Conservation (phyloP, 1,140 invertebrate species). For the Leptoteleia sp. region DNA sequence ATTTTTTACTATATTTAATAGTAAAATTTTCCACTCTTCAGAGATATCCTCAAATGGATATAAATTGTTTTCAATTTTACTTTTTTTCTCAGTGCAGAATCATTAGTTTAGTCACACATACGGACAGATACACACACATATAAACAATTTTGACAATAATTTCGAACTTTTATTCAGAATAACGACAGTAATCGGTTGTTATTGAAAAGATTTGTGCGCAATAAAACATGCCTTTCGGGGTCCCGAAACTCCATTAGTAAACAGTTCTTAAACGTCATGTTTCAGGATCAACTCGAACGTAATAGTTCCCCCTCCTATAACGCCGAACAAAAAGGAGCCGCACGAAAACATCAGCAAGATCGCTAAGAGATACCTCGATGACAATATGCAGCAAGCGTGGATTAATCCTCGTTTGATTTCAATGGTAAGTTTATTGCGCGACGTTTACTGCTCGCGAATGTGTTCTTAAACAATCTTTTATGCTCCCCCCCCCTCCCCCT, state of each 20-base stretch:
- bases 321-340: constrained; percentile 71
- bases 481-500: neutral
- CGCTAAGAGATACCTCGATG: constrained; percentile 80
- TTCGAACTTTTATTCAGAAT: no score
- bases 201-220: neutral
- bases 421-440: constrained; percentile 78
- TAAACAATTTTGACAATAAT: no score
- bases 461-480: constrained; percentile 26
- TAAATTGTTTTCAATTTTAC: no score
- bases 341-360: constrained; percentile 76
- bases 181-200: no score
- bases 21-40: no score
- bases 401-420: constrained; percentile 83
- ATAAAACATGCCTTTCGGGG: neutral
- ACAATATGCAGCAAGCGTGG: constrained; percentile 83
- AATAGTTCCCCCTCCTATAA: constrained; percentile 65
- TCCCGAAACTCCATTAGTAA: constrained; percentile 11
- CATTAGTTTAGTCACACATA: no score
- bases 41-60: no score
- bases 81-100: no score
- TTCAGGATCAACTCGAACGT: constrained; percentile 76
- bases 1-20: no score
- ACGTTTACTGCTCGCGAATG: constrained; percentile 22
- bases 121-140: no score
- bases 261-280: constrained; percentile 58